Conservation (phyloP, 2,113 vertebrate species). For the Pedetes capensis region DNA sequence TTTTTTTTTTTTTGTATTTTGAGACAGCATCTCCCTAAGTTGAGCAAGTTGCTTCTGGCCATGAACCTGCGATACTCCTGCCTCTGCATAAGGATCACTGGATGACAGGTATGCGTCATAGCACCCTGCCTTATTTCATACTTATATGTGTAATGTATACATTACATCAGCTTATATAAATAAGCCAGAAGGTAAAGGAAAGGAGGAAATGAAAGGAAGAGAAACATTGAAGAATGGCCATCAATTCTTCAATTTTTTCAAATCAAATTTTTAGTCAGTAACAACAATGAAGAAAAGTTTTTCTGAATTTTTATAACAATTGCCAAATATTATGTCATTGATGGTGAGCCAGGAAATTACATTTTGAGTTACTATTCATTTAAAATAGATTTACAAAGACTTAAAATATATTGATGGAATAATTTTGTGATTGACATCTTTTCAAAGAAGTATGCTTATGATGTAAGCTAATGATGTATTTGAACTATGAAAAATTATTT, state of each 20-base stretch:
- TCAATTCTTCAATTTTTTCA: background rate
- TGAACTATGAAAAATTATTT: background rate
- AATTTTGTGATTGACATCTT: background rate
- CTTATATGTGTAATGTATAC: background rate
- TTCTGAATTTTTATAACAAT: background rate
- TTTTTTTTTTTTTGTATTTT: too few species aligned
- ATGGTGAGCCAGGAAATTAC: background rate
- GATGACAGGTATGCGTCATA: too few species aligned
- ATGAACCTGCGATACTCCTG: too few species aligned
- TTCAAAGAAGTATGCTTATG: background rate
- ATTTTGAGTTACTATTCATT: background rate
- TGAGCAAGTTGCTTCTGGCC: too few species aligned
- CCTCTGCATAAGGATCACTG: too few species aligned
- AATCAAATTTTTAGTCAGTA: background rate
- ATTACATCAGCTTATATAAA: background rate
- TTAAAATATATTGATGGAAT: background rate
- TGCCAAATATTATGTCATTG: background rate
- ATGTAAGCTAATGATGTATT: background rate
- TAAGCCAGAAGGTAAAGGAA: background rate
- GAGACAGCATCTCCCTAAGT: too few species aligned
- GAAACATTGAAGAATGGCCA: background rate
- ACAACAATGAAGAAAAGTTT: background rate
- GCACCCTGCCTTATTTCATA: slow-evolving; percentile 4
- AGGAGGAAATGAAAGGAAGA: background rate
- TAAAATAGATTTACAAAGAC: background rate